phyloP scores from a whole-genome alignment of 2,797 vertebrate genomes.

The Tragelaphus eurycerus region DNA sequence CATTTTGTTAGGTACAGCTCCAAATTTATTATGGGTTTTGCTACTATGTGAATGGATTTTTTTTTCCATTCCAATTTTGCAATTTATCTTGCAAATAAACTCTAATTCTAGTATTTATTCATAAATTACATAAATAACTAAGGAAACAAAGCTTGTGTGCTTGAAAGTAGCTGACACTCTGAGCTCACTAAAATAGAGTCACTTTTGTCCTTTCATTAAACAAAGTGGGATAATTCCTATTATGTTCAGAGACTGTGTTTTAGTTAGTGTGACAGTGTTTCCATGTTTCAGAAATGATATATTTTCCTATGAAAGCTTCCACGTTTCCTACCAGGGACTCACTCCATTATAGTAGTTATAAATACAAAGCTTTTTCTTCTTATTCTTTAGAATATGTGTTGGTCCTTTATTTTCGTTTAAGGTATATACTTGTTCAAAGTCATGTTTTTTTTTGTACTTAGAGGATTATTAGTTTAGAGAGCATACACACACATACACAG shows the following conservation, averaged over 20 bases:
- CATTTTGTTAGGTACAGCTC: no score
- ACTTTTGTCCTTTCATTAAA: constrained; percentile 34
- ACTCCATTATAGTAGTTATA: neutral
- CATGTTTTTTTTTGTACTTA: neutral
- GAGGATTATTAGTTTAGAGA: neutral
- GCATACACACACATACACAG: neutral
- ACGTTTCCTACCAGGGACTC: neutral
- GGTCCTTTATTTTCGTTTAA: neutral
- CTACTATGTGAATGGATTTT: no score
- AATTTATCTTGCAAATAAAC: constrained; percentile 27
- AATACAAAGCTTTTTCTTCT: neutral
- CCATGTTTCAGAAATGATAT: neutral
- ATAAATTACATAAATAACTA: constrained; percentile 22
- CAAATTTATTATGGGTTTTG: no score
- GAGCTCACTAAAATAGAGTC: constrained; percentile 30
- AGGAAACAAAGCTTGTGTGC: neutral
- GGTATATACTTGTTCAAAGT: neutral
- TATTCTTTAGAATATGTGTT: neutral
- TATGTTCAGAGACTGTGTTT: neutral
- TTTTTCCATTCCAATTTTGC: neutral
- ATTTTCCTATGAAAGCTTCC: neutral
- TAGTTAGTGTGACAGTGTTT: neutral
- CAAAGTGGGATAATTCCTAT: constrained; percentile 1
- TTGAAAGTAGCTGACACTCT: constrained; percentile 33
- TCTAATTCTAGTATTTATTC: constrained; percentile 12